Evolutionary conservation across 1,140 invertebrate genomes (phyloP).

Genomic region (Vollenhovia emeryi): DNA sequence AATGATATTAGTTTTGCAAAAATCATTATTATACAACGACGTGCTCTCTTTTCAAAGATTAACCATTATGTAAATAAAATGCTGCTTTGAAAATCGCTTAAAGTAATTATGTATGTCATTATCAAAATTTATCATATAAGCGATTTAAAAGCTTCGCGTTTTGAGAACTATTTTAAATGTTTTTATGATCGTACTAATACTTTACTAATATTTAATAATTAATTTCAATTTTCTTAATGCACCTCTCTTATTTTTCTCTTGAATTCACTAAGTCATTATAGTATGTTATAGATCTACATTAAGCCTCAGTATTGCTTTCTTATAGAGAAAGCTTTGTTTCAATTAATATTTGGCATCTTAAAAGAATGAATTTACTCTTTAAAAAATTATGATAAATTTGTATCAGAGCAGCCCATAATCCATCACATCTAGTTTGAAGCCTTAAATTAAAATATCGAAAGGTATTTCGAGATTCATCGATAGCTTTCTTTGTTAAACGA

Average conservation of each 20-base stretch:
- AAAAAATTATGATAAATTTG: constrained; percentile 1
- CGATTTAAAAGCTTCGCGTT: not conserved
- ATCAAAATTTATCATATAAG: not conserved
- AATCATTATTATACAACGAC: not conserved
- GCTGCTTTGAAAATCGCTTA: not conserved
- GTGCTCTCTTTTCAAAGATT: not conserved
- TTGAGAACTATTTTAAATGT: not conserved
- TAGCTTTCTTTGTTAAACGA: not conserved
- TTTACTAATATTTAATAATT: not conserved
- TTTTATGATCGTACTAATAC: not conserved
- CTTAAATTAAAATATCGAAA: constrained; percentile 1
- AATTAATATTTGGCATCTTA: not conserved
- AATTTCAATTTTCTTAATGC: not conserved
- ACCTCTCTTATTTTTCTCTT: not conserved
- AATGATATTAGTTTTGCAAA: not conserved
- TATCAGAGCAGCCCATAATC: not conserved
- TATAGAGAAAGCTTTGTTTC: too few relatives aligned
- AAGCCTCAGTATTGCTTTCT: not conserved
- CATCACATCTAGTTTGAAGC: not conserved
- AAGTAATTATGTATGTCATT: constrained; percentile 4
- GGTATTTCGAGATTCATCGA: not conserved
- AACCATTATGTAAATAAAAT: not conserved
- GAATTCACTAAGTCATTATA: not conserved
- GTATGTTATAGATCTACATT: not conserved
- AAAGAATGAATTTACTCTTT: not conserved